Percentiles rank a stretch among this genome's conserved stretches.
These are phyloP conservation scores for Petaurus breviceps DNA, from an alignment of 2,113 vertebrate genomes.

Conservation along the genomic window DNA sequence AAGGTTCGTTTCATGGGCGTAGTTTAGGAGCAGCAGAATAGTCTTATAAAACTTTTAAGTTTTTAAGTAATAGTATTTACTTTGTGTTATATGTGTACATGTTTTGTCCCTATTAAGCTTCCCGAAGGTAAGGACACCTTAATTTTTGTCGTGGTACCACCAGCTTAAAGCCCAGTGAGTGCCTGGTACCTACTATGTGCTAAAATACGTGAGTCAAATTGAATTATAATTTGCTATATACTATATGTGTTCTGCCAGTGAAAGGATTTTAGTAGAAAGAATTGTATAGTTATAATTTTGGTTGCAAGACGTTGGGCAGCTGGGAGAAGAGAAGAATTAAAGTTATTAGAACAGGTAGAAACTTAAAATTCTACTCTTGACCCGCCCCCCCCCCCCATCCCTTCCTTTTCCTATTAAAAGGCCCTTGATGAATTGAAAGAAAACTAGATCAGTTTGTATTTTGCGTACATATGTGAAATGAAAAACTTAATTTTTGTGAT, in stretches of 20 bases:
- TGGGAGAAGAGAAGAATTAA: neutral
- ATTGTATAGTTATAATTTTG: neutral
- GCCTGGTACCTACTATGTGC: neutral
- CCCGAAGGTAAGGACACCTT: neutral
- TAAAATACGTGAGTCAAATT: neutral
- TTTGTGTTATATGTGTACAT: neutral
- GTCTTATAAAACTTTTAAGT: neutral
- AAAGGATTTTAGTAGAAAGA: slow-evolving; percentile 21
- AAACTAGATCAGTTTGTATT: neutral
- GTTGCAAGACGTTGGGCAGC: neutral
- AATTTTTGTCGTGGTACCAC: neutral
- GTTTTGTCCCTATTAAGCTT: neutral
- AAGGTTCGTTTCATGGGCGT: neutral
- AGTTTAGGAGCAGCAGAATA: neutral
- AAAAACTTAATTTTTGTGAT: neutral
- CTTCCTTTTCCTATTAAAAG: neutral
- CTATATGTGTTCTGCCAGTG: neutral
- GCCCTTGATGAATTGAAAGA: neutral
- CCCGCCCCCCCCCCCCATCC: neutral
- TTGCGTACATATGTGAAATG: neutral
- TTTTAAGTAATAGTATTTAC: neutral
- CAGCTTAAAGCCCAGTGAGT: neutral
- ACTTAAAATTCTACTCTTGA: neutral
- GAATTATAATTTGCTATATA: neutral
- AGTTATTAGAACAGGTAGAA: slow-evolving; percentile 4